Evolutionary conservation across 2,888 invertebrate genomes (phyloP), one percentile per base, ranked within the genome.

Genomic region (Aplocera efformata): DNA sequence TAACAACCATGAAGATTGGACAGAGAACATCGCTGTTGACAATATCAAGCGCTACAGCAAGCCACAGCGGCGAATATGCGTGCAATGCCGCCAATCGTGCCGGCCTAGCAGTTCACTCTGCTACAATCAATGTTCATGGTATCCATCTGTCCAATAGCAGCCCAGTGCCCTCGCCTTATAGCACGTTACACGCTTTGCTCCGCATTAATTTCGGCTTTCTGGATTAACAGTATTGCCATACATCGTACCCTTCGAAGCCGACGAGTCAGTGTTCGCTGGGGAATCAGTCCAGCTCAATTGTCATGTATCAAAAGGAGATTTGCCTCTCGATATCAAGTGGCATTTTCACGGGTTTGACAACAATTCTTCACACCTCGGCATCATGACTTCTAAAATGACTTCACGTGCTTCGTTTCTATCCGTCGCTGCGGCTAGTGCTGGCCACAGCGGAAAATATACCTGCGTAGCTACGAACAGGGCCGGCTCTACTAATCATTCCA

Each of bases 301-400:
- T 76, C 90, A 92, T 48, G 91, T 93, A 42, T 91, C 91, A 13
- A 91, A 92, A 73, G 94, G 95, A 34, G 95, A 95, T 77, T 80
- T 92, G 52, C 95, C 95, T 6, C 85, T 95, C 52, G 90, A 90
- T 53, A 92, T 95, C 52, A 89, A 90, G 49, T 95, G 95, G 95
- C 90, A 91, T 56, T 92, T 94, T 63, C 92, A 94, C 74, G 93
- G 92, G 42, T 82, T 89, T 53, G 90, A 90, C 73, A 84, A 84
- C 58, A 67, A 68, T 50, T 89, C 81, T 67, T 90, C 83, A 69
- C 91, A 90, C 60, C 85, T 90, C 59, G 92, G 91, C 63, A 90
- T 92, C 55, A 84, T 90, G 58, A 90, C 92, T 30, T 90, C 89
- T 33, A 90, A 91, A 88, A 90, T 91, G 88, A 91, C 91, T 36